Evolutionary conservation across 2,113 vertebrate genomes (phyloP).

Genomic region (Gallinago jamesoni): DNA sequence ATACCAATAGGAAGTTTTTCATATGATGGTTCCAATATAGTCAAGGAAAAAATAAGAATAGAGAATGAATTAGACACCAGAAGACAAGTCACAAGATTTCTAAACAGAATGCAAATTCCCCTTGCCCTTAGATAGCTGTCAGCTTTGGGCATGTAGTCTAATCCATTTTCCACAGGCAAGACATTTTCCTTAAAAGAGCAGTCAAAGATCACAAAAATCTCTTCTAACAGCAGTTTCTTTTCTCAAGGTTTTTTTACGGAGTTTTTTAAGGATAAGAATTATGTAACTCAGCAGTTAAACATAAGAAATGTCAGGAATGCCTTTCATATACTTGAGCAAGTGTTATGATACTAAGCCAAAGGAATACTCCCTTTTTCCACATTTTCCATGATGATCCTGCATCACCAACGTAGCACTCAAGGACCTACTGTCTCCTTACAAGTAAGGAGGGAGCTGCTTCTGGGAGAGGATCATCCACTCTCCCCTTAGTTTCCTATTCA

Average conservation of each 20-base stretch:
- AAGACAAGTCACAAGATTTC: background rate
- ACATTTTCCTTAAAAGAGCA: background rate
- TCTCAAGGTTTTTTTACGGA: background rate
- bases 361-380: background rate
- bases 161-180: background rate
- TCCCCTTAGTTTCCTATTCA: background rate
- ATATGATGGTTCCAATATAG: background rate
- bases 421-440: background rate
- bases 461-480: background rate
- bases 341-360: background rate
- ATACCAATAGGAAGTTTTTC: background rate
- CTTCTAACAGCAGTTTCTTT: background rate
- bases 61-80: background rate
- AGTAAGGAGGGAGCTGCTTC: background rate
- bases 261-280: background rate
- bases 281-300: background rate
- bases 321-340: background rate
- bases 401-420: fast-evolving
- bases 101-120: background rate
- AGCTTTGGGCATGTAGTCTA: background rate
- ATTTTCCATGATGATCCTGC: background rate
- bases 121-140: background rate
- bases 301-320: background rate
- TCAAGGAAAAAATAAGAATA: background rate
- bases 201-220: background rate